A percentile compares a stretch with the other conserved stretches of the same genome.
These are phyloP conservation scores for Amazona guildingii DNA, from an alignment of 2,113 vertebrate species.

Conservation along the genomic window DNA sequence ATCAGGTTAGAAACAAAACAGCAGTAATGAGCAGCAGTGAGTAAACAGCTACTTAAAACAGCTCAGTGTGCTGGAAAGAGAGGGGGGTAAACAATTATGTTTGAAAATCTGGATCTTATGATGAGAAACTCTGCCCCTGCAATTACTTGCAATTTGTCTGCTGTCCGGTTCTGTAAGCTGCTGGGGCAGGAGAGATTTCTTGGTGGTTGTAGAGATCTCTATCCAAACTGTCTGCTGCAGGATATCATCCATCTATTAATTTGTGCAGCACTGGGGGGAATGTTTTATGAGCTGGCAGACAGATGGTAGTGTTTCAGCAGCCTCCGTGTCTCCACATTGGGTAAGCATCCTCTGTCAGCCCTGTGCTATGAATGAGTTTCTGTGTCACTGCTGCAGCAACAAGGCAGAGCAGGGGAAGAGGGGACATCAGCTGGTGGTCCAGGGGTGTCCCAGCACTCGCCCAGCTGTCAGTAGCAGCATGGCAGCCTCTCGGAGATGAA, in stretches of 20 bases:
- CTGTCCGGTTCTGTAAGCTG: neutral
- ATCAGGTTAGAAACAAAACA: neutral
- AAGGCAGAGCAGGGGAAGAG: neutral
- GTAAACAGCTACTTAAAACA: neutral
- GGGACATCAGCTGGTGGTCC: slow-evolving; percentile 43
- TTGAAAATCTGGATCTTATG: slow-evolving; percentile 3
- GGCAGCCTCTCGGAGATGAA: neutral
- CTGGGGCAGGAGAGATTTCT: neutral
- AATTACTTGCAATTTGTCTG: neutral
- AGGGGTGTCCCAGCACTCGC: neutral
- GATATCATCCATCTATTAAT: neutral
- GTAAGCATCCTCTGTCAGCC: neutral
- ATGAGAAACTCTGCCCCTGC: neutral
- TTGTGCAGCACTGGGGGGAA: neutral
- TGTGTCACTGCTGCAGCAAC: neutral
- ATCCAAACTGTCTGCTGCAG: neutral
- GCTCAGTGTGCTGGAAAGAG: neutral
- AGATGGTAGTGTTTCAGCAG: neutral
- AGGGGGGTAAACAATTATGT: neutral
- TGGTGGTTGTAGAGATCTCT: neutral
- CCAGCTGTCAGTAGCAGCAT: slow-evolving; percentile 60
- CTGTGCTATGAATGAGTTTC: neutral
- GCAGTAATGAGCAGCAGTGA: neutral
- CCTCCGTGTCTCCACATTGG: neutral
- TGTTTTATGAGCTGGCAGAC: slow-evolving; percentile 19